These are phyloP conservation scores for Amyelois transitella DNA, from an alignment of 1,140 invertebrate genomes.

Conservation along the genomic window DNA sequence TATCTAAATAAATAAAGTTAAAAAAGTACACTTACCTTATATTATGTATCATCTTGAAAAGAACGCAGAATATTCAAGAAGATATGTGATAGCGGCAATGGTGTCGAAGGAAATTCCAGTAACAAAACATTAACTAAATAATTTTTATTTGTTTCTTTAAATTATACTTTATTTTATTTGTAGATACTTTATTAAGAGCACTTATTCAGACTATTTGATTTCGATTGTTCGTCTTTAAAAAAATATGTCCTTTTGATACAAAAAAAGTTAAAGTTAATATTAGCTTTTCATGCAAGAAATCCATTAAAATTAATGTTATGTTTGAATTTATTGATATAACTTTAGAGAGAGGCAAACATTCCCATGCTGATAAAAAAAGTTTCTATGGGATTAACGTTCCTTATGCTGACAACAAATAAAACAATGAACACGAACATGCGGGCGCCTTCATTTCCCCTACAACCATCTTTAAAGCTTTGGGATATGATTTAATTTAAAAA, in stretches of 20 bases:
- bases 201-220: constrained; percentile 37
- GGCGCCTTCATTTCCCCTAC: constrained; percentile 14
- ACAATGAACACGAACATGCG: constrained; percentile 28
- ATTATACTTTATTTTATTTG: constrained; percentile 13
- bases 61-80: constrained; percentile 32
- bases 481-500: background rate
- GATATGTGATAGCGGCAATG: constrained; percentile 11
- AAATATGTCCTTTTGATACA: constrained; percentile 48
- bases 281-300: constrained; percentile 25
- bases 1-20: background rate
- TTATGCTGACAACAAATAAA: constrained; percentile 14
- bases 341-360: constrained; percentile 8
- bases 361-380: constrained; percentile 19
- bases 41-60: constrained; percentile 50
- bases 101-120: constrained; percentile 15
- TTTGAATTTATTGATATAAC: constrained; percentile 8
- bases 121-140: constrained; percentile 17
- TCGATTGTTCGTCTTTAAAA: constrained; percentile 44
- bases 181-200: too few species aligned
- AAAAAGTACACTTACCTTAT: constrained; percentile 38
- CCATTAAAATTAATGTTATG: constrained; percentile 25
- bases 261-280: background rate
- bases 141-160: background rate
- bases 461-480: background rate
- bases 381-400: constrained; percentile 18